Evolutionary conservation across 2,797 vertebrate genomes (phyloP).

Genomic region (Micrastur ruficollis): DNA sequence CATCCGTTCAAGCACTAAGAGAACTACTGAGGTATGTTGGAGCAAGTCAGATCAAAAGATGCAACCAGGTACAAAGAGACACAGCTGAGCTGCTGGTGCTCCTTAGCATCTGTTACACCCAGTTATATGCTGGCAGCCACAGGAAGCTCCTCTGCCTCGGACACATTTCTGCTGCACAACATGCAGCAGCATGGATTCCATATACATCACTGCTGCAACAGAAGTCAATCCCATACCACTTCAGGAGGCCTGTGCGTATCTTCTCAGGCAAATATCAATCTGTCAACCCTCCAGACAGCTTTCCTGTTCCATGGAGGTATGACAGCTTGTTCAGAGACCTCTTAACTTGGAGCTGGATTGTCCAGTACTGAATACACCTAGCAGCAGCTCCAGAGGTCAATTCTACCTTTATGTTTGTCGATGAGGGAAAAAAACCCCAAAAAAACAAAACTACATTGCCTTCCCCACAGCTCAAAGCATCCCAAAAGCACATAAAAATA

Average conservation of each 20-base stretch:
- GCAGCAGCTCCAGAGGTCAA: background rate
- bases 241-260: background rate
- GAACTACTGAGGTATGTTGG: background rate
- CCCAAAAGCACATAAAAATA: background rate
- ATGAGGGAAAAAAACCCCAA: rapidly evolving
- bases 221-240: background rate
- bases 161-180: background rate
- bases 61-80: background rate
- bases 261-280: background rate
- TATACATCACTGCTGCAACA: background rate
- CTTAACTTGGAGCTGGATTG: background rate
- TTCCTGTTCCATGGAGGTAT: background rate
- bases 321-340: background rate
- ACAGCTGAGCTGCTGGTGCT: background rate
- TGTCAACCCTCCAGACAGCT: background rate
- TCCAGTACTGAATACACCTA: background rate
- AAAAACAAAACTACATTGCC: background rate
- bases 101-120: background rate
- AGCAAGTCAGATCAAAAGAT: background rate
- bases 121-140: background rate
- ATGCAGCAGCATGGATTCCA: background rate
- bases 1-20: background rate
- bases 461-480: background rate
- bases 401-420: background rate
- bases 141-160: background rate